Percentiles rank a stretch among this genome's conserved stretches.
phyloP scores from a whole-genome alignment of 1,140 invertebrate species.

The Lepidotrigona ventralis region DNA sequence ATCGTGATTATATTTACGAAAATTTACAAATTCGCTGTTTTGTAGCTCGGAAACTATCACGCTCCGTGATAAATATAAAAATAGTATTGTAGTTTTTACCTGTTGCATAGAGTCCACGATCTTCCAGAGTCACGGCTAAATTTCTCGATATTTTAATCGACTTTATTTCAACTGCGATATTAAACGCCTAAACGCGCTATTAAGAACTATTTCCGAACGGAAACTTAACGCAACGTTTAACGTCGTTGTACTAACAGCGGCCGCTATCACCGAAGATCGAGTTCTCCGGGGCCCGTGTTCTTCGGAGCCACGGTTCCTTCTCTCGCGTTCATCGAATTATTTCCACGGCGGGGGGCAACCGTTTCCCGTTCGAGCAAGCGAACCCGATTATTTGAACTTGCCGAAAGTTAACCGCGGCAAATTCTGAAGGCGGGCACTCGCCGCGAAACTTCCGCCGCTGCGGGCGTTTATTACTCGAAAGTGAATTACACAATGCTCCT shows the following conservation, averaged over 20 bases:
- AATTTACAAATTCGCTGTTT: too few relatives aligned
- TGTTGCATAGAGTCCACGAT: too few relatives aligned
- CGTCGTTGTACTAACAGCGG: background rate
- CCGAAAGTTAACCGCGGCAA: slow-evolving; percentile 62
- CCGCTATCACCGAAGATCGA: background rate
- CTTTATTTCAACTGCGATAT: background rate
- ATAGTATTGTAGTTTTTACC: too few relatives aligned
- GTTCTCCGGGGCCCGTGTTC: background rate
- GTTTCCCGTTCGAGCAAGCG: slow-evolving; percentile 22
- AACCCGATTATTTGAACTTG: slow-evolving; percentile 59
- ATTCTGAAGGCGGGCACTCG: slow-evolving; percentile 34
- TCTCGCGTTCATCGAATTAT: slow-evolving; percentile 21
- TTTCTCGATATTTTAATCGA: background rate
- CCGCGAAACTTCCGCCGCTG: slow-evolving; percentile 47
- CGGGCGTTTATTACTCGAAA: slow-evolving; percentile 54
- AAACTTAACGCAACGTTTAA: background rate
- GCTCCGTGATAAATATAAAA: background rate
- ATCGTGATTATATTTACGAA: too few relatives aligned
- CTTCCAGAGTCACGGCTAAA: rapidly evolving
- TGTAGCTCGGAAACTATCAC: background rate
- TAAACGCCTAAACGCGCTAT: background rate
- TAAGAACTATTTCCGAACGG: background rate
- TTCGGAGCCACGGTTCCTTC: background rate
- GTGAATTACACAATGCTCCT: slow-evolving; percentile 55
- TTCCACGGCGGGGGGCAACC: slow-evolving; percentile 1